These are phyloP conservation scores for Bovichtus diacanthus DNA, from an alignment of 2,797 vertebrate genomes.

Conservation along the genomic window DNA sequence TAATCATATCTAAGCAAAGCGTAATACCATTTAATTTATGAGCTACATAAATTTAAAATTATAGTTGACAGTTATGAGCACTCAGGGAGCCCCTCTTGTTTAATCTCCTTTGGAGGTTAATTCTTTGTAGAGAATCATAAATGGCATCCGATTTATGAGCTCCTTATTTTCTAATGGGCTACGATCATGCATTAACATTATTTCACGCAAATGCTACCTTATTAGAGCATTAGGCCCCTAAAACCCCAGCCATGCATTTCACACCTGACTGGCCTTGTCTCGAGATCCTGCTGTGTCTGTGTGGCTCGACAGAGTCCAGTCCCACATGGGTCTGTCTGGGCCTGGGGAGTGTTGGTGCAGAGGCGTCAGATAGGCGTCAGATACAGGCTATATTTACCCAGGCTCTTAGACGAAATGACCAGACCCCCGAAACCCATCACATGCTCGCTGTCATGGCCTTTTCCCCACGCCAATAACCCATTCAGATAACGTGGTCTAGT, in stretches of 20 bases:
- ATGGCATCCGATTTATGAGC: background rate
- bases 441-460: constrained; percentile 27
- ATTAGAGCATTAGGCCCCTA: background rate
- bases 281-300: constrained; percentile 3
- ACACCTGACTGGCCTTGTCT: constrained; percentile 13
- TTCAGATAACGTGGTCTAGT: constrained; percentile 54
- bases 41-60: background rate
- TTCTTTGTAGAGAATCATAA: constrained; percentile 2
- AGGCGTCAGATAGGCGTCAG: constrained; percentile 60
- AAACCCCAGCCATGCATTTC: background rate
- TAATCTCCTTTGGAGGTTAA: background rate
- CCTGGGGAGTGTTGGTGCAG: constrained; percentile 51
- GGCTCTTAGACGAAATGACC: constrained; percentile 39
- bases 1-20: background rate
- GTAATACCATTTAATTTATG: background rate
- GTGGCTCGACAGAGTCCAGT: constrained; percentile 4
- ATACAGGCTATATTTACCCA: constrained; percentile 69
- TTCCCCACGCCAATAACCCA: constrained; percentile 19
- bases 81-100: background rate
- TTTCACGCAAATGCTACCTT: background rate
- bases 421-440: constrained; percentile 46
- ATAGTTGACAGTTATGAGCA: background rate
- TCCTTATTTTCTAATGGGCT: constrained; percentile 4
- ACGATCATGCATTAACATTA: background rate
- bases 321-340: constrained; percentile 22